A percentile compares a stretch with the other conserved stretches of the same genome.
Evolutionary conservation across 2,797 vertebrate species (phyloP).

Genomic region (Phrynocephalus forsythii): DNA sequence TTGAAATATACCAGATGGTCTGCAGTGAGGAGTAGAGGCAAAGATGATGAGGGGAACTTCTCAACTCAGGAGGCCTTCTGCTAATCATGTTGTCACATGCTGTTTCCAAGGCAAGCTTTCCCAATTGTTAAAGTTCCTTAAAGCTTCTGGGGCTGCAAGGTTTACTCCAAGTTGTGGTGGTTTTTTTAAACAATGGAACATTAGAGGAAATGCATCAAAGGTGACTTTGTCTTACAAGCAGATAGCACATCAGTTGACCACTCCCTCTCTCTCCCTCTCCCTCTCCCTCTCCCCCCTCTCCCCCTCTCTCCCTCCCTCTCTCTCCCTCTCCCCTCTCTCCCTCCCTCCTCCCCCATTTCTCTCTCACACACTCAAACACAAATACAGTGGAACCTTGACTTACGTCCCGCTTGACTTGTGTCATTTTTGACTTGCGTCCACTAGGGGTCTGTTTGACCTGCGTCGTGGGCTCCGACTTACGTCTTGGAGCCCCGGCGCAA

Average conservation of each 20-base stretch:
- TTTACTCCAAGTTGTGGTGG: background rate
- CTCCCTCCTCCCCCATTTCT: background rate
- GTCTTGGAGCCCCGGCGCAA: too few relatives aligned
- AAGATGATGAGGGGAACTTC: constrained; percentile 35
- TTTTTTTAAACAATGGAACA: constrained; percentile 5
- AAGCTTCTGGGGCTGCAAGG: background rate
- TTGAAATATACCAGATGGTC: constrained; percentile 34
- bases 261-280: background rate
- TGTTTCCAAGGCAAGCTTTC: constrained; percentile 7
- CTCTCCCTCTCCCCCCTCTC: too few relatives aligned
- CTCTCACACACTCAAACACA: too few relatives aligned
- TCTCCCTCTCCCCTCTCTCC: too few relatives aligned
- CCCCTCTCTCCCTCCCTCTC: background rate
- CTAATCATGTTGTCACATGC: constrained; percentile 29
- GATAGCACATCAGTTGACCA: background rate
- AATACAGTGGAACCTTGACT: too few relatives aligned
- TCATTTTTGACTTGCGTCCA: too few relatives aligned
- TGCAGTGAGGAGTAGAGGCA: constrained; percentile 23
- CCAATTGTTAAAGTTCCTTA: background rate
- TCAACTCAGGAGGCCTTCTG: background rate
- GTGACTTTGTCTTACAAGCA: background rate
- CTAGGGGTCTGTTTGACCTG: too few relatives aligned
- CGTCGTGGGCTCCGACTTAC: too few relatives aligned
- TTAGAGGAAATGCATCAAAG: constrained; percentile 5
- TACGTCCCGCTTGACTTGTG: too few relatives aligned